Base-by-base conservation (phyloP, 2,797 vertebrate species). In the Oophaga sylvatica region DNA sequence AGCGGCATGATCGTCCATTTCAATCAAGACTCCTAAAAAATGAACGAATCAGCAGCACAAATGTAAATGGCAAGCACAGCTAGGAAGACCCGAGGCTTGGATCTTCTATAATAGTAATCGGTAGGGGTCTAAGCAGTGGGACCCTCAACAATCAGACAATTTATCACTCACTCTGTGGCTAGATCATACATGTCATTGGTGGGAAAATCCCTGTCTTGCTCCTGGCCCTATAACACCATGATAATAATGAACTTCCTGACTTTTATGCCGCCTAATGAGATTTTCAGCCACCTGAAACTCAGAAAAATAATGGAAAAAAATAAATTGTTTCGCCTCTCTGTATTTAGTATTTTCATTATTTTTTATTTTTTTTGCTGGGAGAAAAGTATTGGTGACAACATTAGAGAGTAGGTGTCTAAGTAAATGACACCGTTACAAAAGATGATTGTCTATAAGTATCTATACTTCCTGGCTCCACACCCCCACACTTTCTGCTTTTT, bases 321-420 rank as follows among this genome's bases (percentile, higher is more conserved):
- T 70, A 15, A 71, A 63, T 62, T 67, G 76, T 56, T 83, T 48
- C 20, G 22, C 45, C 29, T 70, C 48, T 22, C 73, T n/a, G 22
- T 78, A 78, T 78, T 78, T 11, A 78, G 3, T 59, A 16, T 79
- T 57, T 56, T 15, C 48, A 8, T 29, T 29, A 8, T 73, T 73
- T 59, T 0, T 17, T 59, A n/a, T 59, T 70, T 35, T 68, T 68
- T 16, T 15, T 9, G 68, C 35, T 26, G 35, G 70, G 26, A 4
- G 6, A 17, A 7, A 45, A 19, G 17, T 73, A 73, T 73, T 22
- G 35, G 19, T 80, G 29, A 80, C 59, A 29, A 78, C 19, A 45
- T 63, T 41, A 80, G 19, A 41, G 57, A 62, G 57, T 62, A 76
- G 82, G 68, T 76, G 82, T 84, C 56, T 63, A 63, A 48, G 82